Evolutionary conservation across 2,113 vertebrate species (phyloP).

Genomic region (Caloenas nicobarica): DNA sequence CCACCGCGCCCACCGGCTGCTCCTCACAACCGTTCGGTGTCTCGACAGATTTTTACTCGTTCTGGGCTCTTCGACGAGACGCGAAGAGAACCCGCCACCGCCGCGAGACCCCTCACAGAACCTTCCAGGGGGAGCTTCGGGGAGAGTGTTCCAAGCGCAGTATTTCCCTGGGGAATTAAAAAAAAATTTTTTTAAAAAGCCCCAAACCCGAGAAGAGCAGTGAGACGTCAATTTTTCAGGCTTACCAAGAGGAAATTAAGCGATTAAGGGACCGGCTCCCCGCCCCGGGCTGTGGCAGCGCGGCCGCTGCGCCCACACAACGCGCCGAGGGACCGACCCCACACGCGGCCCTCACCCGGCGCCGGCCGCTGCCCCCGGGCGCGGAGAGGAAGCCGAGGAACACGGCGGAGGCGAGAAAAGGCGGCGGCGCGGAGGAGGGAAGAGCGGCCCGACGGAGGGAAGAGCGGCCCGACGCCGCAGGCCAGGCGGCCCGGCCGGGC

Average conservation of each 20-base stretch:
- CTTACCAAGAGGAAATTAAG: too few relatives aligned
- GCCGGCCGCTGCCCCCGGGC: neutral
- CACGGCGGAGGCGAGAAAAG: accelerated
- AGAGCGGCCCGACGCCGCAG: accelerated
- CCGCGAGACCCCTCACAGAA: too few relatives aligned
- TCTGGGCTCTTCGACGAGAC: accelerated
- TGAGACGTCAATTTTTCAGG: neutral
- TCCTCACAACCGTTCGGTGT: accelerated
- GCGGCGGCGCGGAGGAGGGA: neutral
- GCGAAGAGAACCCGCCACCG: too few relatives aligned
- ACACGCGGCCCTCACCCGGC: too few relatives aligned
- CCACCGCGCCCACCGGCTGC: too few relatives aligned
- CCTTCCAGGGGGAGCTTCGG: neutral
- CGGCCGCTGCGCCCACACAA: accelerated
- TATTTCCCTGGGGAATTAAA: too few relatives aligned
- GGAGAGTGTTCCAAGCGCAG: too few relatives aligned
- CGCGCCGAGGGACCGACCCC: too few relatives aligned
- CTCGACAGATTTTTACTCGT: accelerated
- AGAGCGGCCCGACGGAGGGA: accelerated
- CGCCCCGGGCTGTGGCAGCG: neutral
- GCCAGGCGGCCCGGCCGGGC: too few relatives aligned
- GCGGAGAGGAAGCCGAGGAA: neutral
- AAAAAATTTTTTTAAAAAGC: too few relatives aligned
- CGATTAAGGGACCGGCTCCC: accelerated
- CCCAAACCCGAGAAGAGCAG: neutral